Percentiles rank a stretch among this genome's conserved stretches.
Conservation (phyloP, 2,113 vertebrate species). For the Drymodes brunneopygia region DNA sequence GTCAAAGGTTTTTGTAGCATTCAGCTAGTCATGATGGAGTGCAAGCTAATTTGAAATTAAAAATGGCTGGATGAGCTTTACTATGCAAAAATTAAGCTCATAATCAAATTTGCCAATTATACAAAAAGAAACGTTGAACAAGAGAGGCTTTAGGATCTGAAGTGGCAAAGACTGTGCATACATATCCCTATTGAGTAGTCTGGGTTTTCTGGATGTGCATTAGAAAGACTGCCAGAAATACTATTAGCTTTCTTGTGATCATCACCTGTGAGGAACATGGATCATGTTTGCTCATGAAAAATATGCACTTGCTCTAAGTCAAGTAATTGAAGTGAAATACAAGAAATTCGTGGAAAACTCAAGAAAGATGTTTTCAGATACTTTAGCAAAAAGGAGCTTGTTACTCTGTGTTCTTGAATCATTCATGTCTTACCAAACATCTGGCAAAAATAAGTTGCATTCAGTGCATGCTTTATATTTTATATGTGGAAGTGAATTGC, state of each 20-base stretch:
- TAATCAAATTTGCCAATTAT: neutral
- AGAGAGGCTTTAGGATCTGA: neutral
- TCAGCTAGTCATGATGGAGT: neutral
- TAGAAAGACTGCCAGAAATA: neutral
- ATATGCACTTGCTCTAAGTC: neutral
- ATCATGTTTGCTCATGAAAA: neutral
- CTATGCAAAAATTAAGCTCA: neutral
- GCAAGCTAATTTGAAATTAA: neutral
- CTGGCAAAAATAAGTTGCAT: neutral
- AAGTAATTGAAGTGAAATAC: neutral
- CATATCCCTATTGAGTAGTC: neutral
- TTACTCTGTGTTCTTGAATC: neutral
- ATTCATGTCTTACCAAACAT: neutral
- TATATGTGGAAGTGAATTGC: neutral
- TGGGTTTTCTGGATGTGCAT: neutral
- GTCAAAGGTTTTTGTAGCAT: neutral
- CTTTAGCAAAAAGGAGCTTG: neutral
- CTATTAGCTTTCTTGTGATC: neutral
- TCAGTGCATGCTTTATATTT: neutral
- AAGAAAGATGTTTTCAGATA: neutral
- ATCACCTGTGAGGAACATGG: neutral
- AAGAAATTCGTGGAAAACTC: neutral
- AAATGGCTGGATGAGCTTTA: neutral
- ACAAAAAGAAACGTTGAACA: neutral
- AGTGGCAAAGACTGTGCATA: neutral